Conservation (phyloP, 2,113 vertebrate genomes). For the Calidris pygmaea region DNA sequence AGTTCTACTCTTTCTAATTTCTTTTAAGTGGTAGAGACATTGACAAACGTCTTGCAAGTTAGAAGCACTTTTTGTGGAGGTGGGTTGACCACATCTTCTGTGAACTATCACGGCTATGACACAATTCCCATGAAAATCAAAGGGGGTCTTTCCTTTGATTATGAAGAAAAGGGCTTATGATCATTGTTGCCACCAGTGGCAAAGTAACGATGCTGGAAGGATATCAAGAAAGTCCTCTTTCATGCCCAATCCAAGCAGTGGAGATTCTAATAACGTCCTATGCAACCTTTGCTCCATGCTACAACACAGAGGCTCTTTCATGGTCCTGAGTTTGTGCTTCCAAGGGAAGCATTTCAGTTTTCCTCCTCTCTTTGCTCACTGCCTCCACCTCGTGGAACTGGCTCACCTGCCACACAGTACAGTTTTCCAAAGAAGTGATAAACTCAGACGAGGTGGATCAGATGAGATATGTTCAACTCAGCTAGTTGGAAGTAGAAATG, state of each 20-base stretch:
- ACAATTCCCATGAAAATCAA: background rate
- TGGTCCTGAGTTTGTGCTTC: background rate
- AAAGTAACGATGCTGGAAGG: background rate
- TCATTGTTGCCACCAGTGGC: background rate
- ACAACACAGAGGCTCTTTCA: background rate
- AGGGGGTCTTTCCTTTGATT: background rate
- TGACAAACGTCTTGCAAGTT: background rate
- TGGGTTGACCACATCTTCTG: background rate
- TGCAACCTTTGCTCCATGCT: background rate
- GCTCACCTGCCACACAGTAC: fast-evolving
- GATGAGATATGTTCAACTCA: background rate
- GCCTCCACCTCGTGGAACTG: slow-evolving; percentile 28
- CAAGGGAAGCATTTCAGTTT: background rate
- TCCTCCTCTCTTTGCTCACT: background rate
- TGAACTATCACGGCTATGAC: background rate
- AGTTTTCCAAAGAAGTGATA: fast-evolving
- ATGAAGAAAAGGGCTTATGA: background rate
- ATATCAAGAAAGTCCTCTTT: background rate
- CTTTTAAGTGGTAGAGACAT: background rate
- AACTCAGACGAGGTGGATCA: background rate
- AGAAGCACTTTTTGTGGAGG: background rate
- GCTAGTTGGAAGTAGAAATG: background rate
- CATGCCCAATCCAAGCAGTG: background rate
- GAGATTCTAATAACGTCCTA: background rate
- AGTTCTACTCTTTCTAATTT: background rate